Evolutionary conservation across 2,888 invertebrate genomes (phyloP), one percentile per base, ranked within the genome.

Genomic region (Chesias legatella): DNA sequence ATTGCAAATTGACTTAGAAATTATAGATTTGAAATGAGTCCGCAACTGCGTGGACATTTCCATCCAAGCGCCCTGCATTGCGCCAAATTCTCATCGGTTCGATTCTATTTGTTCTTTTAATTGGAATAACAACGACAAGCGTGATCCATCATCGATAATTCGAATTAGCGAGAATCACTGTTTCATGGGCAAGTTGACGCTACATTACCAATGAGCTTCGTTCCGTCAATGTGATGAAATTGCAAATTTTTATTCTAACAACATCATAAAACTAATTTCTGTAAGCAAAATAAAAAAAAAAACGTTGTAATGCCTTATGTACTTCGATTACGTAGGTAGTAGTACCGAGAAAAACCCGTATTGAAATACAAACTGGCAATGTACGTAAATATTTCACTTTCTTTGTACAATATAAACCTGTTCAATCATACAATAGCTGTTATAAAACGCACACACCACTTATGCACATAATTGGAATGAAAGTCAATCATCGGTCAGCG

Each of bases 41-140:
- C 73, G 73, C 71, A 69, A 70, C 65, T 71, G 63, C 63, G 73
- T 76, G 75, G 64, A 75, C 63, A 69, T 69, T 75, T 71, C 64
- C 63, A 76, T 65, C 68, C 67, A 67, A 66, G 61, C 73, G 70
- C 78, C 78, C 84, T 85, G 85, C 85, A 85, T 79, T 84, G 85
- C 85, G 82, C 79, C 83, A 85, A 79, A 79, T 72, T 75, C 67
- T 63, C 67, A 71, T 76, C 67, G 67, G 69, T 74, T 74, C 73
- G 66, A 66, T 73, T 73, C 58, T 72, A 73, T 77, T 79, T 78
- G 73, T 73, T 69, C 67, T 73, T 75, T 70, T 74, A 74, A 75
- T 76, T 74, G 70, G 59, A 73, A 70, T 59, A 67, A 68, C 62
- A 71, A 66, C 58, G 53, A 46, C 54, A 54, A 60, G 36, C 53